Percentiles rank a stretch among this genome's conserved stretches.
Evolutionary conservation across 2,113 vertebrate species (phyloP).

Genomic region (Parus major): DNA sequence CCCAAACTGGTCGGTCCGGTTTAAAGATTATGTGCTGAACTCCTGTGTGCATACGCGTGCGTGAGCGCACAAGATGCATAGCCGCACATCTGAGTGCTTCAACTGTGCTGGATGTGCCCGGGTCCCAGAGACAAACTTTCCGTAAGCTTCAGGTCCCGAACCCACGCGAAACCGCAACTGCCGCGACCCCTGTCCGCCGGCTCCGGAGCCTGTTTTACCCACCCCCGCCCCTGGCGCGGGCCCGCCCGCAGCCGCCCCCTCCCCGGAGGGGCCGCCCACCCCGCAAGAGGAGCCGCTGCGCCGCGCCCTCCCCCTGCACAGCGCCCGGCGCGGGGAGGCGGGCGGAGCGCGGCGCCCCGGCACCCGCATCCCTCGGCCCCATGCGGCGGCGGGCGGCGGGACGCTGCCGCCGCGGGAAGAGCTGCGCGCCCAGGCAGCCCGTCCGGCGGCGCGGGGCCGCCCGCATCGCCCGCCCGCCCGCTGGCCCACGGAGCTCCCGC

Average conservation of each 20-base stretch:
- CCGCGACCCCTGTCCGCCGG: background rate
- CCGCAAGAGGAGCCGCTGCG: background rate
- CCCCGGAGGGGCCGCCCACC: background rate
- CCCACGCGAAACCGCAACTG: background rate
- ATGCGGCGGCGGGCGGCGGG: background rate
- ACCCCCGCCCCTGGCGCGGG: background rate
- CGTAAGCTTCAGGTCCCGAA: background rate
- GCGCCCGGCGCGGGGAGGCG: background rate
- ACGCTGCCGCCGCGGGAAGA: background rate
- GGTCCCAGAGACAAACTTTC: background rate
- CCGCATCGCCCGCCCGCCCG: background rate
- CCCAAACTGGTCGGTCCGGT: rapidly evolving
- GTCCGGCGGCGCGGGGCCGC: background rate
- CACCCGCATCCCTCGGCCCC: background rate
- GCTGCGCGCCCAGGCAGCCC: background rate
- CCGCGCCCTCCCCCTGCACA: background rate
- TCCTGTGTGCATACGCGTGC: rapidly evolving
- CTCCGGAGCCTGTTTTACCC: background rate
- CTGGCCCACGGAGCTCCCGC: background rate
- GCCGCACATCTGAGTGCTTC: background rate
- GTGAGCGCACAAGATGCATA: rapidly evolving
- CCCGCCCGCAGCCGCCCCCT: background rate
- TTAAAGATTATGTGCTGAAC: rapidly evolving
- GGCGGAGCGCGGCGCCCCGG: background rate
- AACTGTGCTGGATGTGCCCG: rapidly evolving